Percentiles rank a stretch among this genome's conserved stretches.
Evolutionary conservation across 2,888 invertebrate species (phyloP).

Genomic region (Rutpela maculata): DNA sequence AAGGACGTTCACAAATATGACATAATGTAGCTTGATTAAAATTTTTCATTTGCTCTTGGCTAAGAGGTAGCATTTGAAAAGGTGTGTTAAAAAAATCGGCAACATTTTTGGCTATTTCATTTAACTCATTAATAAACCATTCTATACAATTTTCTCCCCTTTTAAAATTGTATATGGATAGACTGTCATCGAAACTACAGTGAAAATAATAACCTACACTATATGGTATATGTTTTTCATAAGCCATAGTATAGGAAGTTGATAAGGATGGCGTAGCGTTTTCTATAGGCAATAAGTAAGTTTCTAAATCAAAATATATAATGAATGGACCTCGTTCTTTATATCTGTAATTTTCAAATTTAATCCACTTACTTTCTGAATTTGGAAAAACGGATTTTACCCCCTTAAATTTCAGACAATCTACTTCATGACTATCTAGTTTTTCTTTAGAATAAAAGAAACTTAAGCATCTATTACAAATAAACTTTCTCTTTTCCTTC

Average conservation of each 20-base stretch:
- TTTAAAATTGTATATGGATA: background rate
- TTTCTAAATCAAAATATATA: too few relatives aligned
- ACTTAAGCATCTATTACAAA: background rate
- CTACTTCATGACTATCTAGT: background rate
- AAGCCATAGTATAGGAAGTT: background rate
- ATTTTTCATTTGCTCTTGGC: background rate
- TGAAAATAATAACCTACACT: background rate
- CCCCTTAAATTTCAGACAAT: background rate
- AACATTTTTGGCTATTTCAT: background rate
- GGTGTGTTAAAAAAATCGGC: background rate
- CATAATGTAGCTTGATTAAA: slow-evolving; percentile 10
- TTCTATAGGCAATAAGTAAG: background rate
- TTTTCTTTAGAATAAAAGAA: background rate
- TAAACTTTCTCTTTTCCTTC: background rate
- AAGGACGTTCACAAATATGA: slow-evolving; percentile 3
- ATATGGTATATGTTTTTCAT: background rate
- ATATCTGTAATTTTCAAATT: slow-evolving; percentile 9
- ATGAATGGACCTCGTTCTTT: background rate
- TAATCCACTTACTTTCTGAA: slow-evolving; percentile 2
- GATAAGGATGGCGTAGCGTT: background rate
- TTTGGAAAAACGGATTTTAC: background rate
- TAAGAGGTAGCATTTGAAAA: background rate
- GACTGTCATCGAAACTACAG: background rate
- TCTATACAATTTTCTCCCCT: background rate
- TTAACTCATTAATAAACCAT: background rate